Evolutionary conservation across 2,888 invertebrate genomes (phyloP).

Genomic region (Drosophila glabriapex): DNA sequence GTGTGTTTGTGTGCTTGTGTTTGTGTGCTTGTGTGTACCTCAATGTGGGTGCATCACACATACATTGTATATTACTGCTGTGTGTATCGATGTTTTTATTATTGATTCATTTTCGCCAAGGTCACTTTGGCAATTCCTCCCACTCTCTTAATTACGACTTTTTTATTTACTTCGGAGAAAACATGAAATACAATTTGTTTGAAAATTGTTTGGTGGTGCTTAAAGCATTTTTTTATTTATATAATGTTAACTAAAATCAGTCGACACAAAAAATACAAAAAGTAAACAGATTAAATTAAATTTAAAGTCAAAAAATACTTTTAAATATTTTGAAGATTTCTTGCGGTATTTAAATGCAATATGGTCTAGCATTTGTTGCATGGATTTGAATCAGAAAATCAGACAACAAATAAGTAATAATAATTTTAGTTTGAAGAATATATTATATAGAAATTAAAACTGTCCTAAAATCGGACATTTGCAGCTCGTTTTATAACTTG

Average conservation of each 20-base stretch:
- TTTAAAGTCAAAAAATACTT: no score
- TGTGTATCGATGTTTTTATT: neutral
- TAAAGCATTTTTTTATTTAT: neutral
- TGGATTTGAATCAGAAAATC: no score
- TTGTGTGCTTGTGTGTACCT: neutral
- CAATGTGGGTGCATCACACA: neutral
- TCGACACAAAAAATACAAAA: neutral
- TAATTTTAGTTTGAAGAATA: neutral
- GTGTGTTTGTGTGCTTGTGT: neutral
- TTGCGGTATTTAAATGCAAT: no score
- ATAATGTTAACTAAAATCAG: neutral
- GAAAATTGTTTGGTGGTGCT: neutral
- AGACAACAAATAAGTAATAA: neutral
- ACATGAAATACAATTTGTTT: neutral
- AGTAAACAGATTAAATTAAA: no score
- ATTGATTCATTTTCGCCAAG: slow-evolving; percentile 29
- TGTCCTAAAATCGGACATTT: neutral
- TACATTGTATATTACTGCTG: neutral
- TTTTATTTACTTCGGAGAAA: neutral
- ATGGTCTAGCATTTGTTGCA: no score
- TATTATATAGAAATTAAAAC: neutral
- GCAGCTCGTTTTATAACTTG: neutral
- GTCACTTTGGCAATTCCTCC: slow-evolving; percentile 4
- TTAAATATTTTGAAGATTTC: no score
- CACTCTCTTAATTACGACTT: neutral